These are phyloP conservation scores for Cheilosia soror DNA, from an alignment of 2,888 invertebrate genomes.

Conservation along the genomic window DNA sequence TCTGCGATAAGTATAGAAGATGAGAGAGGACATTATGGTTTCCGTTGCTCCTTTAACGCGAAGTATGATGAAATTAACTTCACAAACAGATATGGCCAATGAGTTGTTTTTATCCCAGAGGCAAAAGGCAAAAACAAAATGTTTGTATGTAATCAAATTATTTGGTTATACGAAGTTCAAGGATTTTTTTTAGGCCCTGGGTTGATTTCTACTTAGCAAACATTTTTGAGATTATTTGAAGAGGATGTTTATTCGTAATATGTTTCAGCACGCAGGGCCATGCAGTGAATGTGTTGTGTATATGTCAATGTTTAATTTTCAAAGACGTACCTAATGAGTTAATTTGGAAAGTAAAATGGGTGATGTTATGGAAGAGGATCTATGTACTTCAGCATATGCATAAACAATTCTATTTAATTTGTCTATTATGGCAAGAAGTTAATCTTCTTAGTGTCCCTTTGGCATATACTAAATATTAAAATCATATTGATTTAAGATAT, in stretches of 20 bases:
- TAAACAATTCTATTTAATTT: no score
- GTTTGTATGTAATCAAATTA: conserved; percentile 8
- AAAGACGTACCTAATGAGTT: no score
- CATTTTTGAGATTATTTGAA: conserved; percentile 22
- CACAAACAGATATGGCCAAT: conserved; percentile 20
- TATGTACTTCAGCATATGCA: no score
- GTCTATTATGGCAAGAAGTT: background rate
- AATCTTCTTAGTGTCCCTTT: no score
- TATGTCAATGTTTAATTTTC: no score
- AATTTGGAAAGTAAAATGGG: no score
- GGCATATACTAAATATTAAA: no score
- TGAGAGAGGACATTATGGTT: conserved; percentile 5
- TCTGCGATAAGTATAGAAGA: background rate
- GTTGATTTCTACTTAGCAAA: conserved; percentile 19
- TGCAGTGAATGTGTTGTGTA: no score
- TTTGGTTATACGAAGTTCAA: background rate
- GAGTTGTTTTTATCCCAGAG: conserved; percentile 6
- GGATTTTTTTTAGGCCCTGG: background rate
- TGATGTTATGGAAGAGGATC: no score
- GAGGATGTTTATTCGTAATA: conserved; percentile 6
- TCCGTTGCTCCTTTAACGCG: conserved; percentile 1
- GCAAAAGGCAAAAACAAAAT: conserved; percentile 25
- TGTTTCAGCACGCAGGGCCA: background rate
- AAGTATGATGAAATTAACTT: conserved; percentile 6
- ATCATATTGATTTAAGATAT: no score